phyloP scores from a whole-genome alignment of 2,888 invertebrate species.

The Callimorpha dominula region DNA sequence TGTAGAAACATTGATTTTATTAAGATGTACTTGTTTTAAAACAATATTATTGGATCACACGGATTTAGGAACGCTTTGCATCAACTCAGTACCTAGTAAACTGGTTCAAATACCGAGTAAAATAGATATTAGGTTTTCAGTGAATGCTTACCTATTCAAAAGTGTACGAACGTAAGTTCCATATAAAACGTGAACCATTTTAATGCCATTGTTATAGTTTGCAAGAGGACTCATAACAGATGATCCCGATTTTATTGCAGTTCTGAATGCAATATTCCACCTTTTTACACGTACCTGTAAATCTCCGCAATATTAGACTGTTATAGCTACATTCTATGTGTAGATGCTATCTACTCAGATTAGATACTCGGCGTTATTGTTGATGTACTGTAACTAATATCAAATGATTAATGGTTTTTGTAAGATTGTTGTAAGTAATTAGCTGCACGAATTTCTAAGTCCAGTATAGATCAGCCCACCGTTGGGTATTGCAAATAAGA shows the following conservation, averaged over 20 bases:
- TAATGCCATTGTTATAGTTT: constrained; percentile 77
- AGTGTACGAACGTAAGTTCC: constrained; percentile 52
- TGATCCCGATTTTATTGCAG: constrained; percentile 83
- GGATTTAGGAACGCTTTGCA: neutral
- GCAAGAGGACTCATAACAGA: constrained; percentile 77
- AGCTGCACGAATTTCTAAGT: constrained; percentile 16
- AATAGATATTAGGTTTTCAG: constrained; percentile 16
- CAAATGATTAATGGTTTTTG: constrained; percentile 17
- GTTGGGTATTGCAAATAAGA: constrained; percentile 10
- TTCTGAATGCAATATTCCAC: constrained; percentile 72
- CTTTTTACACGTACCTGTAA: constrained; percentile 56
- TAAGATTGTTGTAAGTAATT: constrained; percentile 15
- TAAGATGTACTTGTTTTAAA: neutral
- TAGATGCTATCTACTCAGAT: neutral
- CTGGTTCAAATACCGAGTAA: constrained; percentile 10
- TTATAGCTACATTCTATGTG: constrained; percentile 9
- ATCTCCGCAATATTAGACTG: constrained; percentile 45
- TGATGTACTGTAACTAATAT: constrained; percentile 10
- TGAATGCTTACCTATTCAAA: constrained; percentile 29
- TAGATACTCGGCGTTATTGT: constrained; percentile 5
- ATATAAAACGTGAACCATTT: constrained; percentile 65
- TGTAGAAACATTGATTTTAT: too few species aligned
- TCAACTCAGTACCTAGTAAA: neutral
- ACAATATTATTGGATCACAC: neutral
- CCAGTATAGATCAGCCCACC: constrained; percentile 7